Evolutionary conservation across 92 coral and sea anemone species (phyloP), one percentile per base, ranked within the genome.

Genomic region (Zoanthus gigantus): DNA sequence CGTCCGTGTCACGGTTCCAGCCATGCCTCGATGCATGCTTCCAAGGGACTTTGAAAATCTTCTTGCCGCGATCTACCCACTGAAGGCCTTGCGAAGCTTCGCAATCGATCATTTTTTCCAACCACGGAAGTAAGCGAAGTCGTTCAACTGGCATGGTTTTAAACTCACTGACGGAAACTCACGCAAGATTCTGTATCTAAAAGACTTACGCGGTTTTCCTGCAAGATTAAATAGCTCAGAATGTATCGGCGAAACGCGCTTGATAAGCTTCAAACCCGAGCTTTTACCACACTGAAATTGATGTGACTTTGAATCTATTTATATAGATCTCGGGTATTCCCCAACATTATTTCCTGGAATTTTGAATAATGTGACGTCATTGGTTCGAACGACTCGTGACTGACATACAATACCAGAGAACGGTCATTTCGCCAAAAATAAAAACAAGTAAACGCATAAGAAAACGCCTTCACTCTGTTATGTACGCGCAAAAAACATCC

Each of bases 11-110:
- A 5, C 88, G 85, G 31, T 84, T 76, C 99, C 99, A 97, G 15
- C 99, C 96, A 71, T 97, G 99, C 76, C 98, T 94, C 18, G 99
- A 97, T 29, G 98, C 99, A 81, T 97, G 99, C 83, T 95, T 97
- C 99, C 99, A 97, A 13, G 98, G 84, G 67, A 97, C 98, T 89
- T 93, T 94, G 63, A 97, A 97, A 68, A 94, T 86, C 73, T 90
- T 91, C 42, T 94, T 93, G 52, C 81, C 84, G 1, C 92, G 87
- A 32, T 97, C 98, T 12, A 90, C 93, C 99, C 99, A 97, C 79
- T 92, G 88, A 0, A 97, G 89, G 5, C 99, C 99, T 0, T 94
- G 99, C 8, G 92, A 88, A 28, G 75, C 79, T 23, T 90, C 94
- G 13, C 80, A 78, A 83, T 97, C 93, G 18, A 94, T 85, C 78